Evolutionary conservation across 2,888 invertebrate genomes (phyloP), one percentile per base, ranked within the genome.

Genomic region (Drosophila eohydei): DNA sequence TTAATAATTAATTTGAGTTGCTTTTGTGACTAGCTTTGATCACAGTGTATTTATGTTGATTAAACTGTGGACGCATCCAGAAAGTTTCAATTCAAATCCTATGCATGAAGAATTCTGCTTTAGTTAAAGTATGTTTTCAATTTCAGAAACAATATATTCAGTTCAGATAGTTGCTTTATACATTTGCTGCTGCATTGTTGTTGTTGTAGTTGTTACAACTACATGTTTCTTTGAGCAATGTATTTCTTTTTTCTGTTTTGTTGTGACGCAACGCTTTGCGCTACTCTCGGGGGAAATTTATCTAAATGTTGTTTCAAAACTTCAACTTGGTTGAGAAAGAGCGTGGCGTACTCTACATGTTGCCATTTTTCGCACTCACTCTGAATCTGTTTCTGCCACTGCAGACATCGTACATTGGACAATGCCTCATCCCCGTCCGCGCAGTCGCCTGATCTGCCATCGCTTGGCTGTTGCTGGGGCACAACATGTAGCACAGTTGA

Each of bases 251-350:
- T 40, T 21, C n/a, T 44, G 3, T n/a, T 28, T 56, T 56, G 46
- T 44, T 43, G 43, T 43, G 21, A 36, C 63, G 30, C 60, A 44
- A 55, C 64, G 65, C 57, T 58, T 46, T 40, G 44, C 50, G 41
- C 62, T 67, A 67, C 76, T 82, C 89, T 87, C 89, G 46, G 59
- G 91, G 91, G 89, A 89, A 90, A 90, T 89, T 88, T 89, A 89
- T 90, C 91, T 90, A 88, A 89, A 89, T 90, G 91, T 90, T 90
- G 83, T 90, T 90, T 81, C 81, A 82, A 90, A 89, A 90, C 87
- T 90, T 90, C 80, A 75, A 74, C 85, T 84, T 74, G 68, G 26
- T 3, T 38, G 32, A 14, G 16, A 4, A 26, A 11, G 57, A 28
- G 21, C 30, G 12, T n/a, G 40, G 36, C 32, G 38, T 38, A 28